Conservation (phyloP, 1,140 invertebrate species). For the Sycophila sp. region DNA sequence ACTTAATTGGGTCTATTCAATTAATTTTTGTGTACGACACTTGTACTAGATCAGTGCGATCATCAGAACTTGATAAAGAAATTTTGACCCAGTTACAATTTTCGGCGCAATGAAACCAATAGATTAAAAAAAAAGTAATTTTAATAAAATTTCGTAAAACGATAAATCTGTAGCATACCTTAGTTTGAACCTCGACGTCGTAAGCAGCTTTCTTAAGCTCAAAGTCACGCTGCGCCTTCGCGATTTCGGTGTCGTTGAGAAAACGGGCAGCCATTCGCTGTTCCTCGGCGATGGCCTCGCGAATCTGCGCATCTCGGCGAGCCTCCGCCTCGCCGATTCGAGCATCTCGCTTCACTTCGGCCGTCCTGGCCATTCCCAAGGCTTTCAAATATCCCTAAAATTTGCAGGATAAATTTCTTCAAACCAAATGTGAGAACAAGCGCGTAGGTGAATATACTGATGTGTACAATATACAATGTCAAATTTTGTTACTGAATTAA, state of each 20-base stretch:
- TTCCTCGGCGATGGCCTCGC: conserved; percentile 95
- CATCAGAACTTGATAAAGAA: too few species aligned
- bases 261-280: conserved; percentile 92
- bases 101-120: too few species aligned
- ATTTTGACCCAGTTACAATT: too few species aligned
- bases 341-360: conserved; percentile 96
- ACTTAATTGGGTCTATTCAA: too few species aligned
- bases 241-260: conserved; percentile 95
- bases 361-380: conserved; percentile 94
- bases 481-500: neutral
- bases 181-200: conserved; percentile 96
- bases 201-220: conserved; percentile 97
- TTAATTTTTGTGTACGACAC: too few species aligned
- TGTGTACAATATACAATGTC: neutral
- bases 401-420: conserved; percentile 37
- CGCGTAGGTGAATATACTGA: neutral
- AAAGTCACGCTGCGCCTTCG: conserved; percentile 95
- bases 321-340: conserved; percentile 97
- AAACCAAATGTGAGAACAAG: neutral
- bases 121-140: too few species aligned
- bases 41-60: too few species aligned
- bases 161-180: too few species aligned
- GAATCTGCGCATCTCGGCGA: conserved; percentile 85
- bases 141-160: too few species aligned
- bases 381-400: conserved; percentile 93